Percentiles rank a stretch among this genome's conserved stretches.
Conservation (phyloP, 53 echinoderm and acorn worm genomes). For the Patiria pectinifera region DNA sequence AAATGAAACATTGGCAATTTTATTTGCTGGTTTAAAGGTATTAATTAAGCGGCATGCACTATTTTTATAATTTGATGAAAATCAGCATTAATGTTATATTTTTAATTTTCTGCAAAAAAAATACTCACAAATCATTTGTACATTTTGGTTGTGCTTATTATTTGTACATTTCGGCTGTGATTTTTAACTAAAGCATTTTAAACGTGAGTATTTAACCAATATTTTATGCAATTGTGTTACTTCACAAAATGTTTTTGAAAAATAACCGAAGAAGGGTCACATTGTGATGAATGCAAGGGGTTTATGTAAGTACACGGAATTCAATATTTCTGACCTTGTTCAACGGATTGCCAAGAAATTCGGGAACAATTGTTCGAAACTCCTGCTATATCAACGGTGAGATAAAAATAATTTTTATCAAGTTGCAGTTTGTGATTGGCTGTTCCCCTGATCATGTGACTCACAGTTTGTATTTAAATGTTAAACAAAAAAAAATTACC, state of each 20-base stretch:
- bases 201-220: not conserved
- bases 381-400: no score
- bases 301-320: no score
- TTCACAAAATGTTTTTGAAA: not conserved
- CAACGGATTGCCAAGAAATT: no score
- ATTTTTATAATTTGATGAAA: not conserved
- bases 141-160: slow-evolving; percentile 17
- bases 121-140: slow-evolving; percentile 5
- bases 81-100: slow-evolving; percentile 30
- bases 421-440: not conserved
- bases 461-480: not conserved
- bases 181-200: slow-evolving; percentile 15
- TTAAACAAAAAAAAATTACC: not conserved
- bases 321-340: no score
- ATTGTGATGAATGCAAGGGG: no score
- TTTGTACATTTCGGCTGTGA: slow-evolving; percentile 57
- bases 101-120: slow-evolving; percentile 13
- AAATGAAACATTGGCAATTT: not conserved
- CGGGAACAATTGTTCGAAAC: no score
- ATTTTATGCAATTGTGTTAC: slow-evolving; percentile 1
- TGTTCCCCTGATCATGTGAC: not conserved
- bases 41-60: not conserved
- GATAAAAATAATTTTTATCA: not conserved
- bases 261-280: no score
- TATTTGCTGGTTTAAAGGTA: not conserved